A percentile compares a stretch with the other conserved stretches of the same genome.
Evolutionary conservation across 2,797 vertebrate species (phyloP).

Genomic region (Yasuhikotakia modesta): DNA sequence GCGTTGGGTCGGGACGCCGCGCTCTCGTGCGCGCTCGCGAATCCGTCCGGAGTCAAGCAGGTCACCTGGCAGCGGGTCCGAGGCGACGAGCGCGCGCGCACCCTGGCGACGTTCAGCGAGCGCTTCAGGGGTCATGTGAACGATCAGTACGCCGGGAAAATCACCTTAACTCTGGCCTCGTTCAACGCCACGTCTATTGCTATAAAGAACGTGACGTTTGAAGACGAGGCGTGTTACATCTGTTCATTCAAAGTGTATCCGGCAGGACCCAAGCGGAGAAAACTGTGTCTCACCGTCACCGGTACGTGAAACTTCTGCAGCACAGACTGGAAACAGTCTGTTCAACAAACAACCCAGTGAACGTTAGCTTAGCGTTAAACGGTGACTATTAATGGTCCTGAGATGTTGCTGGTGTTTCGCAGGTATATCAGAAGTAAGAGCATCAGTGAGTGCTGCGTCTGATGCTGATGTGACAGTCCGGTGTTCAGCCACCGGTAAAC

Average conservation of each 20-base stretch:
- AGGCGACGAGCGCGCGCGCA: slow-evolving; percentile 22
- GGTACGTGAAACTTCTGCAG: slow-evolving; percentile 60
- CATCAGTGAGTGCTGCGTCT: not conserved
- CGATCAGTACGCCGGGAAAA: slow-evolving; percentile 49
- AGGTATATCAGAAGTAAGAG: slow-evolving; percentile 69
- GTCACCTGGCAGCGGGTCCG: slow-evolving; percentile 70
- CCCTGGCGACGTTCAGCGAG: slow-evolving; percentile 69
- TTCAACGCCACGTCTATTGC: slow-evolving; percentile 65
- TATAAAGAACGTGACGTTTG: slow-evolving; percentile 65
- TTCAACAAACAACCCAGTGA: too few relatives aligned
- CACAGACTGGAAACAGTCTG: too few relatives aligned
- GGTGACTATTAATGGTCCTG: too few relatives aligned
- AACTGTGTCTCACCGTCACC: slow-evolving; percentile 68
- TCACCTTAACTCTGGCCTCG: slow-evolving; percentile 59
- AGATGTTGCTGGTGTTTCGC: not conserved
- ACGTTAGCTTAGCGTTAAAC: too few relatives aligned
- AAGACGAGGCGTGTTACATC: slow-evolving; percentile 71
- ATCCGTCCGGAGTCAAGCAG: slow-evolving; percentile 67
- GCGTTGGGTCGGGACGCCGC: slow-evolving; percentile 31
- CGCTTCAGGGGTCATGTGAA: slow-evolving; percentile 60
- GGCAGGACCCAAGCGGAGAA: slow-evolving; percentile 58
- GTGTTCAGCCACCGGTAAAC: slow-evolving; percentile 76
- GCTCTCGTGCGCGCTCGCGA: slow-evolving; percentile 55
- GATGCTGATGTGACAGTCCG: slow-evolving; percentile 54
- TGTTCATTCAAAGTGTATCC: slow-evolving; percentile 73